A percentile compares a stretch with the other conserved stretches of the same genome.
Conservation (phyloP, 1,140 invertebrate species). For the Drosophila paulistorum region DNA sequence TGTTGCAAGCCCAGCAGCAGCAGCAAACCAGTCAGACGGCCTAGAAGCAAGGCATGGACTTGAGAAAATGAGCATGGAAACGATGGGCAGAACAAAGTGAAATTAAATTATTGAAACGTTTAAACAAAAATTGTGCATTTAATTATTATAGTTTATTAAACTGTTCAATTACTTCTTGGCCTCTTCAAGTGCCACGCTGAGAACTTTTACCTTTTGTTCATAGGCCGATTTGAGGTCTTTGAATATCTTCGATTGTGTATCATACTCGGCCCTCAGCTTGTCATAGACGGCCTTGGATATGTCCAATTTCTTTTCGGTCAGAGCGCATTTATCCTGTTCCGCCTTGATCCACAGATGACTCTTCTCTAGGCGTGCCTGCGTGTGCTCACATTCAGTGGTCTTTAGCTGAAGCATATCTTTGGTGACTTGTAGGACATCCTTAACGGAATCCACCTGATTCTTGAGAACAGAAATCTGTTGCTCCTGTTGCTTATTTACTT, state of each 20-base stretch:
- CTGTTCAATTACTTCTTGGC: constrained; percentile 74
- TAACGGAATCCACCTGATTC: constrained; percentile 88
- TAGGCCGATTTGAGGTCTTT: constrained; percentile 82
- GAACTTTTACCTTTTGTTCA: constrained; percentile 74
- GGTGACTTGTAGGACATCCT: constrained; percentile 90
- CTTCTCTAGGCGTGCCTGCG: constrained; percentile 87
- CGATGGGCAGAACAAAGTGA: constrained; percentile 39
- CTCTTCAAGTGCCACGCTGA: constrained; percentile 64
- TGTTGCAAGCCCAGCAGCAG: constrained; percentile 68
- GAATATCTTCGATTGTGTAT: constrained; percentile 89
- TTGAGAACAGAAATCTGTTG: constrained; percentile 88
- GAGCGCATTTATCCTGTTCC: constrained; percentile 87
- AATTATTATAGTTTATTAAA: constrained; percentile 76
- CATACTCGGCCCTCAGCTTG: constrained; percentile 89
- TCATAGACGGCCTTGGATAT: constrained; percentile 88
- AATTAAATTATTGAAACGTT: constrained; percentile 74
- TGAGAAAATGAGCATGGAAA: background rate
- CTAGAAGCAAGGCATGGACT: constrained; percentile 18
- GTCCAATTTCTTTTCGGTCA: constrained; percentile 88
- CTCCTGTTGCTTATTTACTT: constrained; percentile 89
- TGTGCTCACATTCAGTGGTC: constrained; percentile 90
- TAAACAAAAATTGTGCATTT: constrained; percentile 71
- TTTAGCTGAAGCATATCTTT: constrained; percentile 90
- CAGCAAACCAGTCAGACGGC: constrained; percentile 43
- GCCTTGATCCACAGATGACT: constrained; percentile 88